phyloP scores from a whole-genome alignment of 2,888 invertebrate species.

The Leptinotarsa rubiginosa region DNA sequence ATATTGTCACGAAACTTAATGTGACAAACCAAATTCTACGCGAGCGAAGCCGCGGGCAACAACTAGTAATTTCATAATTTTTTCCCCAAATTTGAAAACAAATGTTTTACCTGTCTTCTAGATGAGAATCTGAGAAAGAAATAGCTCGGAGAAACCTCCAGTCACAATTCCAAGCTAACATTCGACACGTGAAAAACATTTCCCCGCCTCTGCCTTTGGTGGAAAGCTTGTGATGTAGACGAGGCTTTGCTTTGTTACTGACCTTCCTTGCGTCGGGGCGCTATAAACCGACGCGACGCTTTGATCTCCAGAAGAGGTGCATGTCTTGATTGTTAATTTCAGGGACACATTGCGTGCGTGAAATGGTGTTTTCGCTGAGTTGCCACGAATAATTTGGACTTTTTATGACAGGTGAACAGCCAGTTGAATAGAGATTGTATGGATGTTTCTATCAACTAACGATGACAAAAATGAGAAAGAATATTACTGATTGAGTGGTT shows the following conservation, averaged over 20 bases:
- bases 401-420: neutral
- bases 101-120: too few relatives aligned
- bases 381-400: neutral
- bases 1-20: too few relatives aligned
- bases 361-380: neutral
- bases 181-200: neutral
- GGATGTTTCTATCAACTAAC: too few relatives aligned
- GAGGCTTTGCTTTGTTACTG: conserved; percentile 60
- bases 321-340: conserved; percentile 13
- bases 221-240: conserved; percentile 60
- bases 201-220: neutral
- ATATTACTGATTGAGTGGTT: too few relatives aligned
- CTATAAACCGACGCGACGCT: conserved; percentile 36
- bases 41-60: too few relatives aligned
- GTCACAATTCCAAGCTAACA: too few relatives aligned
- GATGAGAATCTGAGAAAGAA: neutral
- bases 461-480: too few relatives aligned
- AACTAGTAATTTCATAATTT: too few relatives aligned
- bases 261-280: conserved; percentile 62
- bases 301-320: conserved; percentile 33
- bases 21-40: too few relatives aligned
- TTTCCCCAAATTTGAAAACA: too few relatives aligned
- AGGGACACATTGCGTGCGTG: conserved; percentile 5
- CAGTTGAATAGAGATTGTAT: neutral
- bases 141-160: neutral